Conservation (phyloP, 2,797 vertebrate species). For the Sparidentex hasta region DNA sequence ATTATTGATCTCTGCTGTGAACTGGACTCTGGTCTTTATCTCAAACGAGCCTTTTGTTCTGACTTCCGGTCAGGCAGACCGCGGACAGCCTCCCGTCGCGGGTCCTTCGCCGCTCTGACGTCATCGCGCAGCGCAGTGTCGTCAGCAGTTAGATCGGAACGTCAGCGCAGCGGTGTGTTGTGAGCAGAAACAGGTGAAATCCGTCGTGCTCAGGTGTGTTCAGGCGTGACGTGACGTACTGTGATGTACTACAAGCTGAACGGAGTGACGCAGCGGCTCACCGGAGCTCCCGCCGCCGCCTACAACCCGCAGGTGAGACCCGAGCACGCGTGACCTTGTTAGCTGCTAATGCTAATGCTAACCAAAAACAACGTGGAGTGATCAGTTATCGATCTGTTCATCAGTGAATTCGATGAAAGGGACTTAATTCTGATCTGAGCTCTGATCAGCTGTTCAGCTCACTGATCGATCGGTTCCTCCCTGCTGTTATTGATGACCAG, state of each 20-base stretch:
- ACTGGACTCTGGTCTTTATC: too few species aligned
- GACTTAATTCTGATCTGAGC: not conserved
- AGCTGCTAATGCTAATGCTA: constrained; percentile 8
- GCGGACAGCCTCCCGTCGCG: not conserved
- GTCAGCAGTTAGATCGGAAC: not conserved
- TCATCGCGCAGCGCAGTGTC: not conserved
- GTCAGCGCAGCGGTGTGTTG: rapidly evolving
- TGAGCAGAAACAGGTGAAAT: not conserved
- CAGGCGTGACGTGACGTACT: not conserved
- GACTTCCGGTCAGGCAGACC: not conserved
- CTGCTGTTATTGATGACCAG: not conserved
- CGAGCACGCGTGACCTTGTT: not conserved
- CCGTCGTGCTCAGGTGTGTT: not conserved
- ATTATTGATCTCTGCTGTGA: too few species aligned
- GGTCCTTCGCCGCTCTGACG: not conserved
- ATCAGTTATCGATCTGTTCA: not conserved
- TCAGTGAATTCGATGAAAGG: too few species aligned
- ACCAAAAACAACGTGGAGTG: not conserved
- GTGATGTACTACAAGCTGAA: constrained; percentile 43
- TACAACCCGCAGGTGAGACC: constrained; percentile 49
- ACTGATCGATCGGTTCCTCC: not conserved
- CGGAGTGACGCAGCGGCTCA: constrained; percentile 44
- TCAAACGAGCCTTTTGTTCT: too few species aligned
- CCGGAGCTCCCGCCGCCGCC: constrained; percentile 19
- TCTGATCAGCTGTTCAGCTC: not conserved